Evolutionary conservation across 2,888 invertebrate genomes (phyloP), one percentile per base, ranked within the genome.

Genomic region (Scaptomyza parva): DNA sequence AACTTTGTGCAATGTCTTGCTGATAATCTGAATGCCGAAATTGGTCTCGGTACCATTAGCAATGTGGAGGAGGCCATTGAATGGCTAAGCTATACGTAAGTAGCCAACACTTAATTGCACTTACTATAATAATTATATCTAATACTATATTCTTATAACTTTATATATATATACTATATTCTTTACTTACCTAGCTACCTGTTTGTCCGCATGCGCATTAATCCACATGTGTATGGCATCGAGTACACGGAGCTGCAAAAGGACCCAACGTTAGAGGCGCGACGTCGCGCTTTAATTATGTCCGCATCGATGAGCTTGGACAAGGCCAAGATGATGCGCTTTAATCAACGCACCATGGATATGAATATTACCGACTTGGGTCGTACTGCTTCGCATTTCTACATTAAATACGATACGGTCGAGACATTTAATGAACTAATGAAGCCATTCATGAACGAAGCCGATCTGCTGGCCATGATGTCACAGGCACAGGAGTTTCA

Each of bases 21-120:
- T 2, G 99, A 99, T 92, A 99, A 99, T 93, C 93, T 99, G 65
- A 99, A 99, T 92, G 99, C 99, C 26, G 99, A 99, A 95, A 94
- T 98, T 52, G 95, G 97, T 0, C 93, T 99, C 14, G 99, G 99
- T n/a, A 99, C 98, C 1, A 98, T 99, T 26, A 95, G 97, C 0
- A 99, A 97, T 87, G 94, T 99, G 5, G 96, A 96, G 65, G 99
- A 99, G 92, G 99, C 98, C 0, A 97, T 99, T 0, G 96, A 97
- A 90, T 99, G 99, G 99, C 92, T 99, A 24, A 97, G 97, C 86
- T 99, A 99, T 90, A 99, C 99, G 0, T 81, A 14, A 69, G 82
- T 58, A 18, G 2, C 5, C 2, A 0, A 8, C 8, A 6, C 2
- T 2, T 12, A 0, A 7, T 6, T 0, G n/a, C 0, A n/a, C n/a